A percentile compares a stretch with the other conserved stretches of the same genome.
These are phyloP conservation scores for Limnephilus marmoratus DNA, from an alignment of 2,888 invertebrate species.

Conservation along the genomic window DNA sequence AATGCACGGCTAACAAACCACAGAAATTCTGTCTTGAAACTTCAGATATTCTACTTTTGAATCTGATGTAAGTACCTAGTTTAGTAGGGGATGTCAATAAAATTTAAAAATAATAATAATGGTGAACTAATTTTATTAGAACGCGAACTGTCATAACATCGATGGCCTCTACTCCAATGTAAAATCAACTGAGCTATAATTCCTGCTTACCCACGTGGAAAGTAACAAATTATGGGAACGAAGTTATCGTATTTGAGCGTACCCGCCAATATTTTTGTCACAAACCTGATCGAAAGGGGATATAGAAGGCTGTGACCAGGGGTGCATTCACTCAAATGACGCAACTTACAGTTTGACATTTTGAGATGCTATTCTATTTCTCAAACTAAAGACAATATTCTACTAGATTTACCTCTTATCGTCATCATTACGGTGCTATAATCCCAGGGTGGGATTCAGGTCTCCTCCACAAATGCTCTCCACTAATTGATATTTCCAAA, in stretches of 20 bases:
- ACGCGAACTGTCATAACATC: neutral
- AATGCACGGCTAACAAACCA: too few relatives aligned
- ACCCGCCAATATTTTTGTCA: slow-evolving; percentile 57
- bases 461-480: too few relatives aligned
- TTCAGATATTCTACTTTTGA: too few relatives aligned
- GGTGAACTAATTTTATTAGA: neutral
- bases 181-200: neutral
- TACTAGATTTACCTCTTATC: neutral
- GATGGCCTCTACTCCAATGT: neutral
- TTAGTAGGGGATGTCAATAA: too few relatives aligned
- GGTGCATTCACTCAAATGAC: slow-evolving; percentile 39
- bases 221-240: neutral
- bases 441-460: too few relatives aligned
- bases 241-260: slow-evolving; percentile 32
- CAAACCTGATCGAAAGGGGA: slow-evolving; percentile 30
- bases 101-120: too few relatives aligned
- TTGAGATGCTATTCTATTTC: neutral
- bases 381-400: neutral
- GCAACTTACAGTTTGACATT: neutral
- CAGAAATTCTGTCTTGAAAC: too few relatives aligned
- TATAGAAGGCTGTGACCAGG: slow-evolving; percentile 53
- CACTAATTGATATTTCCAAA: too few relatives aligned
- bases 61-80: too few relatives aligned
- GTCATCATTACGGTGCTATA: too few relatives aligned
- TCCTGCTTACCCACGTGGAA: neutral